phyloP scores from a whole-genome alignment of 2,113 vertebrate genomes.

The Rallus limicola region DNA sequence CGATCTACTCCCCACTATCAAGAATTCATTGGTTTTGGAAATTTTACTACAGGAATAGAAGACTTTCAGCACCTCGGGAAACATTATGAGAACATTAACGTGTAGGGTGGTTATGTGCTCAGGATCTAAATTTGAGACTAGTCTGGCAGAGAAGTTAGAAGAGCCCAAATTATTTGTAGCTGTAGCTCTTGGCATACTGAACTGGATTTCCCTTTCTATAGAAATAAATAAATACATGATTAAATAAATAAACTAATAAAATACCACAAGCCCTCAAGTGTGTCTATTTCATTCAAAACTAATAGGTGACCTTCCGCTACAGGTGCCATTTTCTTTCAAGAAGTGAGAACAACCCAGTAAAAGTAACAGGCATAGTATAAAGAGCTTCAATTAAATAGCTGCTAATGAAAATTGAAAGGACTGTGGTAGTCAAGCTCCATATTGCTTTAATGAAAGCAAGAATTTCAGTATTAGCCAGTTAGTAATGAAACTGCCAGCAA shows the following conservation, averaged over 20 bases:
- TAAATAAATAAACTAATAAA: background rate
- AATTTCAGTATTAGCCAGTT: background rate
- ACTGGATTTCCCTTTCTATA: background rate
- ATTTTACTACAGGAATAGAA: conserved; percentile 5
- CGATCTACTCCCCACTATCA: background rate
- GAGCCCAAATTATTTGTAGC: background rate
- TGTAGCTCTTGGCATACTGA: background rate
- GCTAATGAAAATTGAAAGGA: background rate
- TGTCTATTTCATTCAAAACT: background rate
- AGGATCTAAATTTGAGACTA: background rate
- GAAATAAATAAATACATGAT: background rate
- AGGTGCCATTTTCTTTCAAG: background rate
- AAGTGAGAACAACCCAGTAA: background rate
- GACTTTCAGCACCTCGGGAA: background rate
- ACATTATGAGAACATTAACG: background rate
- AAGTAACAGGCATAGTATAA: background rate
- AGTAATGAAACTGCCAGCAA: background rate
- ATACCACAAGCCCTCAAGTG: background rate
- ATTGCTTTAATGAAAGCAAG: background rate
- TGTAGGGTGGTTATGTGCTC: background rate
- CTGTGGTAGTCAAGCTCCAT: background rate
- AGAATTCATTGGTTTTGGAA: background rate
- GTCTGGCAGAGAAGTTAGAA: background rate
- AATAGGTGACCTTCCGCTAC: background rate
- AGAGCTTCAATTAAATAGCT: background rate